phyloP scores from a whole-genome alignment of 2,888 invertebrate genomes.

The Notodonta ziczac region DNA sequence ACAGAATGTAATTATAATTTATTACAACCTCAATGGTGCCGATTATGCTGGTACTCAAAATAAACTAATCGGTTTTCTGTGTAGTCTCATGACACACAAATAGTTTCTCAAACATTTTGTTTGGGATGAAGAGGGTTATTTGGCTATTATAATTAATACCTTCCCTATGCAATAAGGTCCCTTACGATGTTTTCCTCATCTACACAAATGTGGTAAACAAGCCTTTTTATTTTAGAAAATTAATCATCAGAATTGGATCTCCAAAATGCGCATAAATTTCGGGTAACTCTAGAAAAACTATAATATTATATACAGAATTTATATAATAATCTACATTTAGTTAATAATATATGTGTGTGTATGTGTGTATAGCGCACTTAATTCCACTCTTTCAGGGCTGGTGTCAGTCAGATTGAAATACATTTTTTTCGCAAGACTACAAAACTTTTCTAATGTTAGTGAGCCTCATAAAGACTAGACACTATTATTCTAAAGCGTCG shows the following conservation, averaged over 20 bases:
- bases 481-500: background rate
- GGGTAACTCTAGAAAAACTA: background rate
- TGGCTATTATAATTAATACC: too few relatives aligned
- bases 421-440: background rate
- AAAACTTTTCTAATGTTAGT: background rate
- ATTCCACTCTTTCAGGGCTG: background rate
- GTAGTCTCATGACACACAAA: too few relatives aligned
- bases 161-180: too few relatives aligned
- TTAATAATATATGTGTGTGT: background rate
- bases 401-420: background rate
- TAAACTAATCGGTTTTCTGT: too few relatives aligned
- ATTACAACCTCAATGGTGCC: too few relatives aligned
- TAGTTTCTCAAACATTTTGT: too few relatives aligned
- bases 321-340: background rate
- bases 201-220: too few relatives aligned
- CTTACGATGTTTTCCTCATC: too few relatives aligned
- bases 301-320: background rate
- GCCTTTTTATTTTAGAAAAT: background rate
- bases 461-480: constrained; percentile 1
- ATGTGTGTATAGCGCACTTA: background rate
- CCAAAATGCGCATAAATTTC: background rate
- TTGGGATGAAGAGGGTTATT: too few relatives aligned
- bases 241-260: background rate
- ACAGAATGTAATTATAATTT: too few relatives aligned
- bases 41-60: too few relatives aligned